phyloP scores from a whole-genome alignment of 2,888 invertebrate species.

The Cephus pygmeus region DNA sequence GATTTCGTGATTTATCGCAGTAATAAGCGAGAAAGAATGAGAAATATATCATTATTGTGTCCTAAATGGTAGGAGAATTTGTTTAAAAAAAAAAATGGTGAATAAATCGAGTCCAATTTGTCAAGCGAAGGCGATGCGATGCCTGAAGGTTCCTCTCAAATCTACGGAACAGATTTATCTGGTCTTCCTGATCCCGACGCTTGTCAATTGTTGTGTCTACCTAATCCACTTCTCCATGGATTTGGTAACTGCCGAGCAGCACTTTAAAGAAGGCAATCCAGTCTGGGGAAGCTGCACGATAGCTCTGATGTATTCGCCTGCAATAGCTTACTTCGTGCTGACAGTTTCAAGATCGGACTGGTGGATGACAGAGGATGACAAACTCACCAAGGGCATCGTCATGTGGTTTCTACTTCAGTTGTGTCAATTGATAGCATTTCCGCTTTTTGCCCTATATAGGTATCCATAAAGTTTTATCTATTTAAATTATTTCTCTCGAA shows the following conservation, averaged over 20 bases:
- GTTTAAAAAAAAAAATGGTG: slow-evolving; percentile 42
- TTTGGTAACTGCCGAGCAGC: slow-evolving; percentile 74
- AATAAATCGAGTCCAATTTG: slow-evolving; percentile 37
- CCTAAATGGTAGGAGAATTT: not conserved
- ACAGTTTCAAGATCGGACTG: slow-evolving; percentile 62
- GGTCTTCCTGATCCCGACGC: slow-evolving; percentile 70
- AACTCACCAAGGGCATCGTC: slow-evolving; percentile 46
- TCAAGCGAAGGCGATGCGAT: slow-evolving; percentile 44
- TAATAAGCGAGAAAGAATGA: not conserved
- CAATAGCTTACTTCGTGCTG: slow-evolving; percentile 57
- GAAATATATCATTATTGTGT: not conserved
- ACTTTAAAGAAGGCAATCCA: slow-evolving; percentile 72
- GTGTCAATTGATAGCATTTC: slow-evolving; percentile 53
- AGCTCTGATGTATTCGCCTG: slow-evolving; percentile 60
- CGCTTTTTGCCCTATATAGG: slow-evolving; percentile 60
- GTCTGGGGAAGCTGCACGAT: slow-evolving; percentile 65
- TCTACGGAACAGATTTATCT: slow-evolving; percentile 67
- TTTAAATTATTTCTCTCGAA: not conserved
- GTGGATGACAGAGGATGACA: slow-evolving; percentile 63
- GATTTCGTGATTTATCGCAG: not conserved
- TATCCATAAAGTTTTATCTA: slow-evolving; percentile 24
- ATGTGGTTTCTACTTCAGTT: slow-evolving; percentile 58
- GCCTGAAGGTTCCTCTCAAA: slow-evolving; percentile 55
- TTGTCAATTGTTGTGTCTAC: slow-evolving; percentile 74
- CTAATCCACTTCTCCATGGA: slow-evolving; percentile 77